Base-by-base conservation (phyloP, 2,113 vertebrate genomes). In the Corydoras maculifer region DNA sequence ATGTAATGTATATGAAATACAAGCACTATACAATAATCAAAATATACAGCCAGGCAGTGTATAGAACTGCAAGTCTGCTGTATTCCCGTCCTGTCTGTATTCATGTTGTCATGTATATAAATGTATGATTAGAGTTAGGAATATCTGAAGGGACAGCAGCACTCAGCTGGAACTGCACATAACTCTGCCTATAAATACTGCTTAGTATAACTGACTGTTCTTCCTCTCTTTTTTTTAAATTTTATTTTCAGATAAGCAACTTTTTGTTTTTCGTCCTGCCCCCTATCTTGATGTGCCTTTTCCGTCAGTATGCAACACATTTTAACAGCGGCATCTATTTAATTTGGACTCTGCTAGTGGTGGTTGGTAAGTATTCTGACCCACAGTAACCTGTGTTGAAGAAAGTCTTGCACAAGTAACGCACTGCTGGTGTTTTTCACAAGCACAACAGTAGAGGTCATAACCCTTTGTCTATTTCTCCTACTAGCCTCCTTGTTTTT, bases 271-370 rank as follows among this genome's bases (percentile, higher is more conserved):
- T 98, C 85, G 77, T 99, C 86, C 89, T 98, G 74, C 97, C 96
- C 3, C 95, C 95, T 75, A 96, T 98, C 87, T 92, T 97, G 87
- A 98, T 98, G 94, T 94, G 90, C 83, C 90, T 99, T 79, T 98
- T 98, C 77, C 94, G 90, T 79, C 94, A 98, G 81, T 98, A 98
- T 0, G 97, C 97, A 71, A 87, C 91, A 60, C 96, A 92, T 86
- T 99, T 99, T 94, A 99, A 98, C 93, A 98, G 91, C 62, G 96
- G 96, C 80, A 99, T 99, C 86, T 95, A 99, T 87, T 89, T 98
- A 80, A 98, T 98, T 84, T 98, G 97, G 97, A 91, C 88, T 71
- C 93, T 99, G 2, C 91, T 98, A 3, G 94, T 98, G 51, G 89
- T 99, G 30, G 96, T 98, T 69, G 96, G 97, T 99, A 93, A 97